A percentile compares a stretch with the other conserved stretches of the same genome.
phyloP scores from a whole-genome alignment of 1,140 invertebrate species.

The Archivesica marissinica region DNA sequence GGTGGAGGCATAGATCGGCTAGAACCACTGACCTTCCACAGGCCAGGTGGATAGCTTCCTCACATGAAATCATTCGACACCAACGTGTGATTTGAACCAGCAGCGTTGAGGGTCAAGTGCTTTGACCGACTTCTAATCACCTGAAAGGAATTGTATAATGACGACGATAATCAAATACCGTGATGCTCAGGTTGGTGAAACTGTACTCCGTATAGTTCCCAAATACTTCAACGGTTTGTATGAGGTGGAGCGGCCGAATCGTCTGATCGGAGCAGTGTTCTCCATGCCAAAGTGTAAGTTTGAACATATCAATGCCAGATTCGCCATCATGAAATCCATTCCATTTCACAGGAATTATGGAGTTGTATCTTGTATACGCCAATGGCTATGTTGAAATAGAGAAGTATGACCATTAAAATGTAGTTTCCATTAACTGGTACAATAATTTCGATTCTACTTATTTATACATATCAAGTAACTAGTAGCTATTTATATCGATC shows the following conservation, averaged over 20 bases:
- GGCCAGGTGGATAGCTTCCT: neutral
- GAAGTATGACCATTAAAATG: neutral
- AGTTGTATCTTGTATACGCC: conserved; percentile 20
- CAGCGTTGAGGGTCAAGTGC: neutral
- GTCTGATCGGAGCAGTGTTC: neutral
- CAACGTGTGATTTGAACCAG: neutral
- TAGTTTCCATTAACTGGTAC: neutral
- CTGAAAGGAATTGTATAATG: neutral
- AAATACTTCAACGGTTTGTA: conserved; percentile 45
- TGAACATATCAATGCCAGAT: conserved; percentile 48
- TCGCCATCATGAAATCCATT: conserved; percentile 58
- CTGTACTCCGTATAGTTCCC: conserved; percentile 61
- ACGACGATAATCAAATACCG: conserved; percentile 41
- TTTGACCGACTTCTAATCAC: neutral
- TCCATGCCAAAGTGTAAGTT: conserved; percentile 29
- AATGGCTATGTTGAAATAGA: neutral
- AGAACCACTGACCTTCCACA: no score
- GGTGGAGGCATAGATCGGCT: no score
- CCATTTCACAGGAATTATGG: conserved; percentile 55
- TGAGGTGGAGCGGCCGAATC: neutral
- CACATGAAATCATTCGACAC: neutral
- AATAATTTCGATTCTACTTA: neutral
- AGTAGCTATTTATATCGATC: neutral
- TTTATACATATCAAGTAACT: neutral
- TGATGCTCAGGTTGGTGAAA: conserved; percentile 64